Evolutionary conservation across 2,797 vertebrate species (phyloP).

Genomic region (Crenichthys baileyi): DNA sequence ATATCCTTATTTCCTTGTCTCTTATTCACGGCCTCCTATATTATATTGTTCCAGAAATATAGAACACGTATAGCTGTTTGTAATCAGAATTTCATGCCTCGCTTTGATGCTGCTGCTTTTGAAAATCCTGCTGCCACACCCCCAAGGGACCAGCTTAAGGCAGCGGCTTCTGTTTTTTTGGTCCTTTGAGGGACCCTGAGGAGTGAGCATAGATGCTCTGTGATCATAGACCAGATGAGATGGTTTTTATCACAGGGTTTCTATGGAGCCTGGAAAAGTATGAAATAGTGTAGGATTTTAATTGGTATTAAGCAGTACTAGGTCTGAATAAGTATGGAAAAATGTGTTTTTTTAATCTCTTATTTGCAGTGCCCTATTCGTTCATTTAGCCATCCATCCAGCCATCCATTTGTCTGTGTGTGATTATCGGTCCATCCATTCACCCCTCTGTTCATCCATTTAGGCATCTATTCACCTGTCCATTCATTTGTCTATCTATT

Average conservation of each 20-base stretch:
- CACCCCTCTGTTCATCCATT: too few species aligned
- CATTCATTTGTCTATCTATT: too few species aligned
- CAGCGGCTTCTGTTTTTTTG: conserved; percentile 75
- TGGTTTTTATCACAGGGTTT: conserved; percentile 26
- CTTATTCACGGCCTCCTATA: conserved; percentile 6
- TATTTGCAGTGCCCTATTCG: too few species aligned
- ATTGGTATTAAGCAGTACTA: neutral
- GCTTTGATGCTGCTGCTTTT: conserved; percentile 51
- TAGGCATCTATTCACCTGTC: too few species aligned
- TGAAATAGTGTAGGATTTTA: neutral
- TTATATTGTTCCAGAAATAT: conserved; percentile 27
- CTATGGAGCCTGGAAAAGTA: neutral
- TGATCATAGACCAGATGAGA: conserved; percentile 56
- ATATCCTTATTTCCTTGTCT: conserved; percentile 9
- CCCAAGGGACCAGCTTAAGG: conserved; percentile 71
- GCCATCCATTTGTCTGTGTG: too few species aligned
- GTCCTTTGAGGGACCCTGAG: conserved; percentile 67
- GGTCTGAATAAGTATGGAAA: neutral
- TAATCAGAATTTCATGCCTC: conserved; percentile 50
- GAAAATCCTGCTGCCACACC: conserved; percentile 60
- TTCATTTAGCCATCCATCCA: neutral
- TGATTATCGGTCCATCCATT: too few species aligned
- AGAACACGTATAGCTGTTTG: conserved; percentile 43
- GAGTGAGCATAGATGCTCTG: conserved; percentile 53
- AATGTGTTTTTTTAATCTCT: too few species aligned